Conservation (phyloP, 2,888 invertebrate species). For the Perizoma affinitatum region DNA sequence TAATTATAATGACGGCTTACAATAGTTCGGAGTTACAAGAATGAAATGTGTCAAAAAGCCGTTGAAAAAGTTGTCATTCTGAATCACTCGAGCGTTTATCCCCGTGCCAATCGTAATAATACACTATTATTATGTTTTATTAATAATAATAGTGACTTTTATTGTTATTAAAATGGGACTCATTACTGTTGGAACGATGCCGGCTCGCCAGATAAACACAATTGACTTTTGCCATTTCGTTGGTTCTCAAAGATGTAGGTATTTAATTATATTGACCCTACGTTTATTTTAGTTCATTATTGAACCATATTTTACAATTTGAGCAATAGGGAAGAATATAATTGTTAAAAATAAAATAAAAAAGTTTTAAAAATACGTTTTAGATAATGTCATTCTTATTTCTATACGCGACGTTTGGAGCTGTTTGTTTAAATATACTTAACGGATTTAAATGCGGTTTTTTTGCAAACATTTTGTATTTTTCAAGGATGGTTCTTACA, state of each 20-base stretch:
- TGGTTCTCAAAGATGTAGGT: constrained; percentile 73
- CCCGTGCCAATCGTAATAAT: constrained; percentile 73
- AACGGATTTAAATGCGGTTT: too few relatives aligned
- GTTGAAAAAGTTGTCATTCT: constrained; percentile 73
- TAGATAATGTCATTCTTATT: too few relatives aligned
- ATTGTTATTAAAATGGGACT: constrained; percentile 69
- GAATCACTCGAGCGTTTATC: constrained; percentile 77
- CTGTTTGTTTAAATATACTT: too few relatives aligned
- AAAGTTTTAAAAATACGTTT: too few relatives aligned
- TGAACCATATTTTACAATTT: constrained; percentile 52
- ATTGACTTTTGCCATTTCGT: constrained; percentile 80
- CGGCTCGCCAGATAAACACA: constrained; percentile 68
- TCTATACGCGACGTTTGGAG: too few relatives aligned
- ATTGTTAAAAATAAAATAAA: too few relatives aligned
- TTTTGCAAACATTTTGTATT: too few relatives aligned
- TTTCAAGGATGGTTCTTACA: too few relatives aligned
- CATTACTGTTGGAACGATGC: constrained; percentile 58
- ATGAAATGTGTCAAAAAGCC: constrained; percentile 54
- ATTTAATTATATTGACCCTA: constrained; percentile 79
- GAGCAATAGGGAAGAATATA: too few relatives aligned
- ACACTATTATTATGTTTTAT: constrained; percentile 58
- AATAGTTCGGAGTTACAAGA: constrained; percentile 25
- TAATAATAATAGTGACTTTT: constrained; percentile 73
- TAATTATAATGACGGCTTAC: too few relatives aligned
- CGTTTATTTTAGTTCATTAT: constrained; percentile 65